Base-by-base conservation (phyloP, 2,797 vertebrate genomes). In the Paratrypauchen microcephalus region DNA sequence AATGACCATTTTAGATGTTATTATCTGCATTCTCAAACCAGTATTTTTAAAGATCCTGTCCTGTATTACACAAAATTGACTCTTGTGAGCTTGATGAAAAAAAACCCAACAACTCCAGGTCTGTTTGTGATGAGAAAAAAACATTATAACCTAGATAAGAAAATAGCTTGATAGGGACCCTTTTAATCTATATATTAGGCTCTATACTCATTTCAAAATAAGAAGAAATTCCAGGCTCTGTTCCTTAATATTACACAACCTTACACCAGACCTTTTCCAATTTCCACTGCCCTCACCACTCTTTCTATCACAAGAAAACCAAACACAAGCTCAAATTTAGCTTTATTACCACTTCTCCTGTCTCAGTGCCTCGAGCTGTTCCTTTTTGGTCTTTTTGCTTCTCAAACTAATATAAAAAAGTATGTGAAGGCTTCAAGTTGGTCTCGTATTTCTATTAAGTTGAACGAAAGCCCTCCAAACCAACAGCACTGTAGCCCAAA, bases 321-420 rank as follows among this genome's bases (percentile, higher is more conserved):
- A 7, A 71, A 78, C 72, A 84, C 80, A 81, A 80, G 71, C 73
- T 73, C 79, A 81, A 84, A 74, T 86, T 81, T 72, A 39, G 76
- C 81, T 89, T 89, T 89, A 87, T 87, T 87, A 82, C 63, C 36
- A 18, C 67, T 79, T 75, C 82, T 85, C 72, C 81, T 85, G 86
- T 83, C 83, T n/a, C 30, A 32, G 18, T n/a, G 86, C 86, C 83
- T 75, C 54, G 62, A 84, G 79, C 76, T 76, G 76, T 87, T 82
- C 85, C 30, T 70, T 83, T 74, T 74, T 80, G 79, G 71, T 77
- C 73, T 83, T 65, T 84, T 48, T 68, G 76, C 83, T 84, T 87
- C 79, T 83, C 85, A 87, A 83, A 89, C 75, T 73, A 70, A 70
- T 30, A 15, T n/a, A 23, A 7, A 1, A 9, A 54, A 32, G 4